These are phyloP conservation scores for Actinernus sp. DNA, from an alignment of 92 coral and sea anemone genomes.

Conservation along the genomic window DNA sequence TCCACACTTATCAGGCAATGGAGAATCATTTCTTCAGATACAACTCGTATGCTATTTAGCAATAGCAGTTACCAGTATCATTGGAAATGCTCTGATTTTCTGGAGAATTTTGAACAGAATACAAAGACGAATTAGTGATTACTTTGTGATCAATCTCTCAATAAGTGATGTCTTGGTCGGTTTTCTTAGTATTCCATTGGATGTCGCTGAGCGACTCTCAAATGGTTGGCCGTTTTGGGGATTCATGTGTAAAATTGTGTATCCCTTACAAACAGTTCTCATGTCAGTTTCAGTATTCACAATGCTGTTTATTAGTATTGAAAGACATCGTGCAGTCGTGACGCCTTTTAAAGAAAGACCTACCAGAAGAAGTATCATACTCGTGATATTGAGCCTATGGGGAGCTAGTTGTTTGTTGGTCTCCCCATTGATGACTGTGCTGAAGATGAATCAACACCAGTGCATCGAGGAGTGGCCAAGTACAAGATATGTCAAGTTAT, in stretches of 20 bases:
- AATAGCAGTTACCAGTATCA: conserved; percentile 4
- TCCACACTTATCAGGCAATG: too few species aligned
- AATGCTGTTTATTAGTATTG: conserved; percentile 58
- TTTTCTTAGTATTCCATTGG: conserved; percentile 65
- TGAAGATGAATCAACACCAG: conserved; percentile 6
- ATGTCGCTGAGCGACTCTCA: conserved; percentile 31
- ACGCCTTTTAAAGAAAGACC: conserved; percentile 61
- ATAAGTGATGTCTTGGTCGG: conserved; percentile 61
- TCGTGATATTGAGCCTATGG: conserved; percentile 36
- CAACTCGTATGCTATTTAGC: conserved; percentile 17
- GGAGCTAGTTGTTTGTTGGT: conserved; percentile 27
- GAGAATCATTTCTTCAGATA: conserved; percentile 9
- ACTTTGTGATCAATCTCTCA: conserved; percentile 59
- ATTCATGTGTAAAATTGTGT: conserved; percentile 58
- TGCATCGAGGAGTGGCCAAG: conserved; percentile 67
- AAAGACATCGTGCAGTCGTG: conserved; percentile 61
- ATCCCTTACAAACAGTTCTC: conserved; percentile 63
- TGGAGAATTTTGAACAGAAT: not conserved
- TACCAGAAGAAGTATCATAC: conserved; percentile 17
- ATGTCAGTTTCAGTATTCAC: conserved; percentile 61
- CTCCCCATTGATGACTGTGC: conserved; percentile 46
- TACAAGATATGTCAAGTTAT: conserved; percentile 33
- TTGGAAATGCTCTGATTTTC: conserved; percentile 18
- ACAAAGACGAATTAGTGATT: conserved; percentile 54
- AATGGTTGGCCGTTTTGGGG: conserved; percentile 66